Evolutionary conservation across 1,140 invertebrate species (phyloP), one percentile per base, ranked within the genome.

Genomic region (Drosophila equinoxialis): DNA sequence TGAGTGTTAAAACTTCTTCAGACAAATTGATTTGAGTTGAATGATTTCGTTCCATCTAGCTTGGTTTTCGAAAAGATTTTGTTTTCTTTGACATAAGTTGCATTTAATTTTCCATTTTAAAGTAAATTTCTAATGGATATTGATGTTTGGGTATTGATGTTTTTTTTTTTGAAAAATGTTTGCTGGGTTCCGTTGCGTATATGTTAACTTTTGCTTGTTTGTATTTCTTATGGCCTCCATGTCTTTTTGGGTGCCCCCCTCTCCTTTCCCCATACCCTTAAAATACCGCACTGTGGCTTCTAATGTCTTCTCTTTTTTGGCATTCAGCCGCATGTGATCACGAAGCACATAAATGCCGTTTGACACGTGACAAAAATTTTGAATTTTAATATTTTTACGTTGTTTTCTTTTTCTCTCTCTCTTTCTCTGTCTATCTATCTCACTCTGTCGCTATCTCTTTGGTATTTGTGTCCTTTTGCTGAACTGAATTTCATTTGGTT

Each of bases 261-360:
- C 35, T 8, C 35, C 35, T 3, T 11, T 11, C 8, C 33, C 10
- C 37, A 5, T 3, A 4, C 11, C 10, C 37, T 1, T 13, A 39
- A 39, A 23, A 51, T 51, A 20, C 45, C 45, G 20, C 23, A n/a
- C n/a, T 57, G 51, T 64, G 7, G 23, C 35, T 65, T 51, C 54
- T 33, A n/a, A 57, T 26, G 57, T 51, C 48, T 14, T 55, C 30
- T 33, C 55, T 48, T 61, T 23, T 23, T 17, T 23, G n/a, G 45
- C 54, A 39, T 54, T 48, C 55, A 65, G 68, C 61, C 67, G 82
- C 83, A 66, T 87, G 76, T 83, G 83, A 86, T 86, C 82, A 86
- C 83, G 83, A 74, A 86, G 82, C 82, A 83, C 82, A 86, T 86
- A 86, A 86, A 86, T 86, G 82, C 79, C 82, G 81, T 86, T 86